These are phyloP conservation scores for Megaceryle maxima DNA, from an alignment of 2,113 vertebrate genomes.

Conservation along the genomic window DNA sequence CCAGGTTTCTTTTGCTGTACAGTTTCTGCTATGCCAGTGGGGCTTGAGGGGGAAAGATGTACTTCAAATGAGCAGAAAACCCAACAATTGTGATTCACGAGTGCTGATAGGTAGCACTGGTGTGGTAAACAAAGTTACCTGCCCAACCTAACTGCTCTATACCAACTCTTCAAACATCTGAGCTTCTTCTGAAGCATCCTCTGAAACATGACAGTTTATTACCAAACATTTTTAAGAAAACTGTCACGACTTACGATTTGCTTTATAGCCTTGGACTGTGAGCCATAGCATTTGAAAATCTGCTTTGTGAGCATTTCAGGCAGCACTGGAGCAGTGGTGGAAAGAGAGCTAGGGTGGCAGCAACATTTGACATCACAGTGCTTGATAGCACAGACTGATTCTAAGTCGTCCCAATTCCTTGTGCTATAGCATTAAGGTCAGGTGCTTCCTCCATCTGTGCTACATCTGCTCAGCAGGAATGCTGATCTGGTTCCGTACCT, in stretches of 20 bases:
- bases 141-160: neutral
- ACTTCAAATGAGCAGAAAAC: neutral
- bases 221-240: neutral
- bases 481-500: conserved; percentile 15
- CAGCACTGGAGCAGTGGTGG: neutral
- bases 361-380: neutral
- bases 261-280: neutral
- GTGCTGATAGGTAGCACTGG: neutral
- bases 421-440: neutral
- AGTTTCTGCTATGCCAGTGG: neutral
- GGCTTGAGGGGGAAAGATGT: neutral
- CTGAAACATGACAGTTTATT: neutral
- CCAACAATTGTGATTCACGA: neutral
- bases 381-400: neutral
- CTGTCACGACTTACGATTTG: neutral
- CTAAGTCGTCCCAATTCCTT: neutral
- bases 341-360: neutral
- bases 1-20: neutral
- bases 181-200: neutral
- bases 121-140: neutral
- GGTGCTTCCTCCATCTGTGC: conserved; percentile 21
- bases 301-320: neutral
- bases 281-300: neutral
- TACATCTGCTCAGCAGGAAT: conserved; percentile 28
- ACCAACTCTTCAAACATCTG: neutral